A percentile compares a stretch with the other conserved stretches of the same genome.
Conservation (phyloP, 2,113 vertebrate genomes). For the Tinamus guttatus region DNA sequence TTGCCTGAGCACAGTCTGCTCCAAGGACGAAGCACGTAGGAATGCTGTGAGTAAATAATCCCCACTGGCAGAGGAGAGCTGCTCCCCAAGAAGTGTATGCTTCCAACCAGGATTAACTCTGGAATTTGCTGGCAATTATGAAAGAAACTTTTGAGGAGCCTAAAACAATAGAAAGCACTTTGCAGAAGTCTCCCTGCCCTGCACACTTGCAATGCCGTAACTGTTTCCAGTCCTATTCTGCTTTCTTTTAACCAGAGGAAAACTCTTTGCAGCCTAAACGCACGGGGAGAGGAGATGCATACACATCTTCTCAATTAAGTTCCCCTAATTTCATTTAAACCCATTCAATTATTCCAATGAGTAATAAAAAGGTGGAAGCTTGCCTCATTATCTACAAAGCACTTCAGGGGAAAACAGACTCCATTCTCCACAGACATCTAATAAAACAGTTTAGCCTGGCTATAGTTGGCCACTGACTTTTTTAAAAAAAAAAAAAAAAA, state of each 20-base stretch:
- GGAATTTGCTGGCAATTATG: neutral
- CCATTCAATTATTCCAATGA: neutral
- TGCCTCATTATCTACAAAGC: neutral
- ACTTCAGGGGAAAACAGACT: neutral
- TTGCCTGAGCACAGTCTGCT: neutral
- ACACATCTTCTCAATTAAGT: neutral
- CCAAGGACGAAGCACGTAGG: neutral
- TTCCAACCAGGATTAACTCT: neutral
- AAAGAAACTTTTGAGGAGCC: neutral
- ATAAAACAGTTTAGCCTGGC: neutral
- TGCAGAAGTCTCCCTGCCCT: neutral
- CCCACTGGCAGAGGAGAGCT: neutral
- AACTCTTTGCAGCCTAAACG: neutral
- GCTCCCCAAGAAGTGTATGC: neutral
- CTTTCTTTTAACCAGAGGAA: neutral
- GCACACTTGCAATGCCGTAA: neutral
- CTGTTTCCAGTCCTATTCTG: neutral
- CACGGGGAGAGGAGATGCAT: neutral
- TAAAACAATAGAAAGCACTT: neutral
- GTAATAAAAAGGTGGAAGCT: neutral
- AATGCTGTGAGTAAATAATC: neutral
- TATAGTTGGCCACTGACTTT: neutral
- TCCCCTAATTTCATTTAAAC: neutral
- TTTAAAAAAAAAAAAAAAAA: too few species aligned
- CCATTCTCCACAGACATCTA: neutral